phyloP scores from a whole-genome alignment of 2,888 invertebrate species.

The Peribatodes rhomboidaria region DNA sequence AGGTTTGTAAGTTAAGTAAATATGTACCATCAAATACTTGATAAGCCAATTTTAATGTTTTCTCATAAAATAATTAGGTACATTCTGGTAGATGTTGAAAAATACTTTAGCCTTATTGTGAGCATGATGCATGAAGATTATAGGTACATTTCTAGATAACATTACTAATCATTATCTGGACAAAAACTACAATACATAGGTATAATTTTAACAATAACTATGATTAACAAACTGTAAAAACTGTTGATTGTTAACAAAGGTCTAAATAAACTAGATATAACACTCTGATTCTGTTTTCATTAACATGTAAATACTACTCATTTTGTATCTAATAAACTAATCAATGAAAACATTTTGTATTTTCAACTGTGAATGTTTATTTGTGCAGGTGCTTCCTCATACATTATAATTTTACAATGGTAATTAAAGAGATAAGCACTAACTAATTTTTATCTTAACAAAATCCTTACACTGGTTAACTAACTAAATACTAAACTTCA shows the following conservation, averaged over 20 bases:
- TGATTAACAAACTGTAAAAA: slow-evolving; percentile 57
- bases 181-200: slow-evolving; percentile 54
- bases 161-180: slow-evolving; percentile 51
- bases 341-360: slow-evolving; percentile 40
- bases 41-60: slow-evolving; percentile 42
- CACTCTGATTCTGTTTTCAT: slow-evolving; percentile 45
- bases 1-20: slow-evolving; percentile 25
- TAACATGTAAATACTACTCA: slow-evolving; percentile 40
- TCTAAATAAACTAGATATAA: slow-evolving; percentile 49
- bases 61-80: slow-evolving; percentile 41
- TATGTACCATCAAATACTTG: slow-evolving; percentile 32
- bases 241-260: slow-evolving; percentile 58
- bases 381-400: slow-evolving; percentile 45
- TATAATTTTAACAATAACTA: slow-evolving; percentile 57
- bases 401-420: slow-evolving; percentile 28
- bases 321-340: slow-evolving; percentile 34
- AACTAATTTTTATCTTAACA: slow-evolving; percentile 40
- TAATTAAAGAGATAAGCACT: slow-evolving; percentile 35
- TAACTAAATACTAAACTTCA: slow-evolving; percentile 21
- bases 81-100: slow-evolving; percentile 39
- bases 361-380: slow-evolving; percentile 41
- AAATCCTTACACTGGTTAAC: slow-evolving; percentile 35
- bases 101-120: slow-evolving; percentile 27
- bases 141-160: slow-evolving; percentile 48
- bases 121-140: slow-evolving; percentile 36